These are phyloP conservation scores for Chymomyza fuscimana DNA, from an alignment of 2,888 invertebrate species.

Conservation along the genomic window DNA sequence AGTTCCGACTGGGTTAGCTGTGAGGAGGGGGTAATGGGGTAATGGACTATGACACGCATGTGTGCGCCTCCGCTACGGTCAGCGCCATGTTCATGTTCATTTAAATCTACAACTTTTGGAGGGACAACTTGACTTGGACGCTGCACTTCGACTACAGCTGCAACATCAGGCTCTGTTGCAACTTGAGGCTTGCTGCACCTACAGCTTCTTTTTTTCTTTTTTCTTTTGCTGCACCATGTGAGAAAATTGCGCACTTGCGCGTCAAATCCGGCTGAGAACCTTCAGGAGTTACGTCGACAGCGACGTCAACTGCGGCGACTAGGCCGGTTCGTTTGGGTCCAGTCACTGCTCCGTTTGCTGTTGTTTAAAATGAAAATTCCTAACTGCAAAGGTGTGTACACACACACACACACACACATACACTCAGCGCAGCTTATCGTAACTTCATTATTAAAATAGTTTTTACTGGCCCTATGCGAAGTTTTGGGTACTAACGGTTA, in stretches of 20 bases:
- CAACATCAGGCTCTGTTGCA: slow-evolving; percentile 20
- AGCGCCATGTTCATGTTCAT: slow-evolving; percentile 67
- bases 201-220: slow-evolving; percentile 12
- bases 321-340: slow-evolving; percentile 7
- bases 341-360: slow-evolving; percentile 4
- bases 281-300: slow-evolving; percentile 9
- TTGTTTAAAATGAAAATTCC: slow-evolving; percentile 63
- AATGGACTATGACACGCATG: slow-evolving; percentile 65
- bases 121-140: slow-evolving; percentile 68
- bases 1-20: slow-evolving; percentile 50
- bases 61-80: slow-evolving; percentile 23
- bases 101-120: slow-evolving; percentile 75
- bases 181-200: slow-evolving; percentile 23
- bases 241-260: slow-evolving; percentile 61
- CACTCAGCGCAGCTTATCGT: slow-evolving; percentile 60
- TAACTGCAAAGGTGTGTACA: slow-evolving; percentile 50
- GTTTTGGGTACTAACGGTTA: not conserved
- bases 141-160: slow-evolving; percentile 34
- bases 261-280: slow-evolving; percentile 14
- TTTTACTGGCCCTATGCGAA: slow-evolving; percentile 51
- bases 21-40: slow-evolving; percentile 34
- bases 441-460: slow-evolving; percentile 75
- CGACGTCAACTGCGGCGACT: not conserved
- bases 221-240: slow-evolving; percentile 50
- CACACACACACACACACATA: not conserved